Percentiles rank a stretch among this genome's conserved stretches.
These are phyloP conservation scores for Semaprochilodus insignis DNA, from an alignment of 2,797 vertebrate genomes.

Conservation along the genomic window DNA sequence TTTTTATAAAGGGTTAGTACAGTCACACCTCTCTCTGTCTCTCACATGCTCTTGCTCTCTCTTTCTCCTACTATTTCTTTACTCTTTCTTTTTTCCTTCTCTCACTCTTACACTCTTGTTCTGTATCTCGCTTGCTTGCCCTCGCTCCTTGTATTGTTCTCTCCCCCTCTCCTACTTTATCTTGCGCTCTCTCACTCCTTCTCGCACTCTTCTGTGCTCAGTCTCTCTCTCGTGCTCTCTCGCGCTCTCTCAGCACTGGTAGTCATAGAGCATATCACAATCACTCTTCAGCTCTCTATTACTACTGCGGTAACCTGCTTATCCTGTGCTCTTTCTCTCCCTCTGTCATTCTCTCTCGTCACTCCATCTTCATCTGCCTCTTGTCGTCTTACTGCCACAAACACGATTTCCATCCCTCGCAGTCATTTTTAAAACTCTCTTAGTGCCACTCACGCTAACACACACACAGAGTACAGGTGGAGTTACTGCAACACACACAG, in stretches of 20 bases:
- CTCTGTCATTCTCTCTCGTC: not conserved
- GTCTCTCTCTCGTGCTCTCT: not conserved
- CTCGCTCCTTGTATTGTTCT: not conserved
- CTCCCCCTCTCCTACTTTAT: not conserved
- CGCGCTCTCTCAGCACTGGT: not conserved
- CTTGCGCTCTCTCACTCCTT: not conserved
- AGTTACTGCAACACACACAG: conserved; percentile 19
- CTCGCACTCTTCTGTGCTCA: conserved; percentile 8
- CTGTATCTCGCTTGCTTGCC: too few relatives aligned
- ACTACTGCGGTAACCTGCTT: conserved; percentile 44
- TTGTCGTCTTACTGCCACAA: conserved; percentile 24
- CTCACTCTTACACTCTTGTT: too few relatives aligned
- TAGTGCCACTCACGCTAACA: conserved; percentile 30
- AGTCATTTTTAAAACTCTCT: conserved; percentile 49
- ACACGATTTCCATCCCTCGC: conserved; percentile 22
- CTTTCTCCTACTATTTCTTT: too few relatives aligned
- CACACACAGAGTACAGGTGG: conserved; percentile 1
- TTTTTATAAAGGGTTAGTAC: too few relatives aligned
- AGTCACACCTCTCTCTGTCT: too few relatives aligned
- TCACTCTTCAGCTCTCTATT: conserved; percentile 54
- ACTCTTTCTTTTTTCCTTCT: too few relatives aligned
- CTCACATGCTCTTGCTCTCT: too few relatives aligned
- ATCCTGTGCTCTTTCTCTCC: not conserved
- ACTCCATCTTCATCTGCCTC: conserved; percentile 17
- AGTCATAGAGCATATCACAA: conserved; percentile 52